A percentile compares a stretch with the other conserved stretches of the same genome.
Evolutionary conservation across 2,113 vertebrate genomes (phyloP).

Genomic region (Silurus glanis): DNA sequence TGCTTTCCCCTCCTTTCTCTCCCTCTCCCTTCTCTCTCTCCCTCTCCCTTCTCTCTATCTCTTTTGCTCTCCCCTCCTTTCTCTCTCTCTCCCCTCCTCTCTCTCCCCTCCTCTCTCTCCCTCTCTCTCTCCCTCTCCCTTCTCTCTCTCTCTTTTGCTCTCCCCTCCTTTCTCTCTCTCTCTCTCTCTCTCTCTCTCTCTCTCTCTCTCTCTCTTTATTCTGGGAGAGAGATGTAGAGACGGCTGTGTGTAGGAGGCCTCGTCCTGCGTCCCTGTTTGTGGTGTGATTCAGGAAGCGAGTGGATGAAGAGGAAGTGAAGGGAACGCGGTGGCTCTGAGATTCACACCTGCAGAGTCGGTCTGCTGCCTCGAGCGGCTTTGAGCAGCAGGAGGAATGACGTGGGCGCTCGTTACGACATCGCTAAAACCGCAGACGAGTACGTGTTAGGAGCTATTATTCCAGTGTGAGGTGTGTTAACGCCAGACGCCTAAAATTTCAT

Average conservation of each 20-base stretch:
- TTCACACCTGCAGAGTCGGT: conserved; percentile 29
- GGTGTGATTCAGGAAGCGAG: conserved; percentile 38
- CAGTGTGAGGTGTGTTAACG: neutral
- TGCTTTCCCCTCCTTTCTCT: too few relatives aligned
- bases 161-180: neutral
- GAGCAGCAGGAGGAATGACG: conserved; percentile 12
- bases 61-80: too few relatives aligned
- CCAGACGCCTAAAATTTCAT: neutral
- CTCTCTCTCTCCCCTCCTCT: neutral
- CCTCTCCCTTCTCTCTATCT: too few relatives aligned
- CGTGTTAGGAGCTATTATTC: conserved; percentile 30
- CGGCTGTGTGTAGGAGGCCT: conserved; percentile 40
- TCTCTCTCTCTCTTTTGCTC: neutral
- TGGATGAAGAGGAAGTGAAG: conserved; percentile 25
- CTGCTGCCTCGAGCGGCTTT: conserved; percentile 29
- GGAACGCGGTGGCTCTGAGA: conserved; percentile 31
- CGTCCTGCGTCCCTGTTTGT: conserved; percentile 24
- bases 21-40: too few relatives aligned
- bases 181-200: neutral
- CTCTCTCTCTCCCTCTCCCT: neutral
- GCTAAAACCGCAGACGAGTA: neutral
- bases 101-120: neutral
- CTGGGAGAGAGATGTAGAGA: conserved; percentile 19
- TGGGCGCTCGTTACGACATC: conserved; percentile 18
- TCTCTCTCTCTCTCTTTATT: neutral